These are phyloP conservation scores for Heliconius nattereri DNA, from an alignment of 1,140 invertebrate species.

Conservation along the genomic window DNA sequence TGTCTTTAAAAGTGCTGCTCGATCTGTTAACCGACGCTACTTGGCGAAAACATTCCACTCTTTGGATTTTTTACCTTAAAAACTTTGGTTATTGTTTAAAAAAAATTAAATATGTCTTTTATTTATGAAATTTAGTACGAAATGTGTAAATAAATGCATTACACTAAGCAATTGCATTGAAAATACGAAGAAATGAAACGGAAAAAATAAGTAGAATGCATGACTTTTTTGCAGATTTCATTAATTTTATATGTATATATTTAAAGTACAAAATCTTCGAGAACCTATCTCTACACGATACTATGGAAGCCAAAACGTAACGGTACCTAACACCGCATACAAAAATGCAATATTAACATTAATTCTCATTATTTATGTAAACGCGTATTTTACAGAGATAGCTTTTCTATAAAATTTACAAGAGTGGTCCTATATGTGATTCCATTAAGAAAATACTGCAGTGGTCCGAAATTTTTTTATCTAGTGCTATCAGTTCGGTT, in stretches of 20 bases:
- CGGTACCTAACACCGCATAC: slow-evolving; percentile 55
- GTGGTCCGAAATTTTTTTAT: slow-evolving; percentile 61
- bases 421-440: slow-evolving; percentile 59
- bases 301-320: slow-evolving; percentile 76
- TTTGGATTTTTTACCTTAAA: slow-evolving; percentile 40
- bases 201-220: slow-evolving; percentile 9
- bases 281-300: slow-evolving; percentile 60
- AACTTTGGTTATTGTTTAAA: slow-evolving; percentile 39
- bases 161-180: slow-evolving; percentile 8
- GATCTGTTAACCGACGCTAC: slow-evolving; percentile 46
- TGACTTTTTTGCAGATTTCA: slow-evolving; percentile 40
- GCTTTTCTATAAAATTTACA: slow-evolving; percentile 57
- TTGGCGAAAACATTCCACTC: slow-evolving; percentile 36
- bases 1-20: slow-evolving; percentile 79
- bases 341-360: slow-evolving; percentile 58
- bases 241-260: slow-evolving; percentile 45
- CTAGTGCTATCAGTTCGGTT: background rate
- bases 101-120: slow-evolving; percentile 15
- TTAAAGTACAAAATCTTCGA: slow-evolving; percentile 69
- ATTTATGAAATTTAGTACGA: slow-evolving; percentile 3
- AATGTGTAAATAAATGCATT: slow-evolving; percentile 26
- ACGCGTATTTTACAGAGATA: slow-evolving; percentile 69
- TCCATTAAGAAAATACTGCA: slow-evolving; percentile 66
- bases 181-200: slow-evolving; percentile 26
- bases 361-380: slow-evolving; percentile 51